Evolutionary conservation across 2,888 invertebrate species (phyloP), one percentile per base, ranked within the genome.

Genomic region (Boloria euphrosyne): DNA sequence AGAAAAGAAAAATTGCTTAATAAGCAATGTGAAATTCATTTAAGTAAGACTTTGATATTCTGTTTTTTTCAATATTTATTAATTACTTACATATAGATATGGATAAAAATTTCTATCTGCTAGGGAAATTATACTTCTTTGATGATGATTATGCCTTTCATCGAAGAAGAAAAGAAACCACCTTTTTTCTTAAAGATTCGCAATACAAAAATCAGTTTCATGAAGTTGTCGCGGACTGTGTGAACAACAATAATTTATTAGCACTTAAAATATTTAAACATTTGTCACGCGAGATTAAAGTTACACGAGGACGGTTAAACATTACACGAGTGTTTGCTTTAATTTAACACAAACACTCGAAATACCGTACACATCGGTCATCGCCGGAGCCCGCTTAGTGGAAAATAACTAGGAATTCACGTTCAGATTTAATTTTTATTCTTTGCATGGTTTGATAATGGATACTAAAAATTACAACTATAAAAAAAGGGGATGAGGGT

Each of bases 291-390:
- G 46, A 51, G 62, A 68, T 58, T 47, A 58, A 62, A 57, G 68
- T 57, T 52, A 65, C 57, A 68, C 60, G 60, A 38, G 10, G 31
- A 18, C 22, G 50, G 57, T 57, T 55, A 58, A 50, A 62, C 52
- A 58, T 67, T 31, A 18, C 13, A 59, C 53, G 13, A 65, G 65
- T 65, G 65, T 68, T 68, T 68, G 58, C 46, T 13, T 31, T 53
- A 65, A 54, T 54, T 54, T 60, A 55, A 44, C 27, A 60, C 55
- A 67, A 67, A 67, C 58, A 68, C 65, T 68, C 27, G 51, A 68
- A 62, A 66, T 54, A 53, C 31, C 66, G 38, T 31, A 14, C 51
- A 47, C 49, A 27, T 27, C 43, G 17, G 54, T 46, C 54, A 55
- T 38, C 27, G 51, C 18, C 22, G 44, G 53, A 62, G 58, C 47